phyloP scores from a whole-genome alignment of 2,113 vertebrate species.

The Coreoperca whiteheadi region DNA sequence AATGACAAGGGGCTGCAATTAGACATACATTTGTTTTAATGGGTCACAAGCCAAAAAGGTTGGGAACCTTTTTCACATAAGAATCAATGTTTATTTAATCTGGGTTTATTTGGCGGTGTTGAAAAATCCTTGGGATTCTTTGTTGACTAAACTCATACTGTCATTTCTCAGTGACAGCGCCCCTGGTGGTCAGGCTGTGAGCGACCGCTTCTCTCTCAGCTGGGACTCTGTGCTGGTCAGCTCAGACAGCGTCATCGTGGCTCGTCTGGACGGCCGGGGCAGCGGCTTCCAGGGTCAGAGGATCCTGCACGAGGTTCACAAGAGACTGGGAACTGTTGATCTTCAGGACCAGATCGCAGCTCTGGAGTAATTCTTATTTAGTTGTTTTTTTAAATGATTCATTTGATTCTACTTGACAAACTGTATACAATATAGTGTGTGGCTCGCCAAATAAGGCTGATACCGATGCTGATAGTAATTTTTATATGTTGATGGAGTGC shows the following conservation, averaged over 20 bases:
- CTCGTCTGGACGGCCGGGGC: slow-evolving; percentile 94
- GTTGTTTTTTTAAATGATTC: background rate
- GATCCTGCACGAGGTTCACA: slow-evolving; percentile 93
- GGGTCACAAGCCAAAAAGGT: background rate
- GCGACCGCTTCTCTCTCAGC: slow-evolving; percentile 90
- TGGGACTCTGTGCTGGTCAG: slow-evolving; percentile 97
- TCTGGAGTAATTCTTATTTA: slow-evolving; percentile 81
- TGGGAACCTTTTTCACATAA: background rate
- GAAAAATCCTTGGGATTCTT: too few species aligned
- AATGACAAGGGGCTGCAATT: background rate
- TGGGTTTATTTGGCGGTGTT: background rate
- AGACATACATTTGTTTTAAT: background rate
- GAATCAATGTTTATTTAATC: background rate
- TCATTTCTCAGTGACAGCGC: slow-evolving; percentile 86
- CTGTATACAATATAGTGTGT: background rate
- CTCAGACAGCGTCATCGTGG: slow-evolving; percentile 91
- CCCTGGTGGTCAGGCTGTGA: slow-evolving; percentile 94
- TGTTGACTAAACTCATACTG: background rate
- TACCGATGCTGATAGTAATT: too few species aligned
- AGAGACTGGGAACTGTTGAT: slow-evolving; percentile 90
- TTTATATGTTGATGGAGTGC: background rate
- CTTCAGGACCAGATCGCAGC: slow-evolving; percentile 91
- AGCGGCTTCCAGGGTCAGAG: slow-evolving; percentile 95
- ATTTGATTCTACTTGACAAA: background rate
- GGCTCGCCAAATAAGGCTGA: background rate